Evolutionary conservation across 2,888 invertebrate genomes (phyloP), one percentile per base, ranked within the genome.

Genomic region (Euclidia mi): DNA sequence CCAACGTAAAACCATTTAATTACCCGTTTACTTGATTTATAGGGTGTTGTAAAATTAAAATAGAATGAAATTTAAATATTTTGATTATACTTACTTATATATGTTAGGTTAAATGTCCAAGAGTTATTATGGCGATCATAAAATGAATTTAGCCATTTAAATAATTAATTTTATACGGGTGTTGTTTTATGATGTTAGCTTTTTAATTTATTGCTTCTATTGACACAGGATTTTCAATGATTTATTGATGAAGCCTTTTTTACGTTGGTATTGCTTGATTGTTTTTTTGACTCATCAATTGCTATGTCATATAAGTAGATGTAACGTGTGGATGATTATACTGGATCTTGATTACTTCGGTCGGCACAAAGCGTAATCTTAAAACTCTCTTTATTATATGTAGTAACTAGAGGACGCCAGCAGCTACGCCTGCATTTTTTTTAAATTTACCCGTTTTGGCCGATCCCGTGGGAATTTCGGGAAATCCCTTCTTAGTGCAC

Each of bases 1-100:
- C 63, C 47, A 51, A 66, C 65, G 45, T 50, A 46, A 47, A 41
- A 51, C 55, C 10, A 73, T 71, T 25, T 71, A 55, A 69, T 56
- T 64, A 71, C 34, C 35, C 48, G 42, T 70, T 60, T 50, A 51
- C 3, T 14, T 59, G 53, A 71, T 68, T 73, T 64, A 71, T 65
- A 34, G 50, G 10, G 52, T 61, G 56, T 59, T 56, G 48, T 62
- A 29, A 67, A 62, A 56, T 64, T 61, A 43, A 55, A 66, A 64
- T 57, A 28, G 37, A 50, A 53, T 47, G 15, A 44, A 48, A 61
- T 62, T 43, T 55, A 60, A 57, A 62, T 66, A 72, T 72, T 62
- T 70, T 60, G 56, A 60, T 65, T 62, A 57, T 45, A 62, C 11
- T 38, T 53, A n/a, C n/a, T n/a, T n/a, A n/a, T n/a, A 42, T 38